phyloP scores from a whole-genome alignment of 2,888 invertebrate species.

The Spodoptera littoralis region DNA sequence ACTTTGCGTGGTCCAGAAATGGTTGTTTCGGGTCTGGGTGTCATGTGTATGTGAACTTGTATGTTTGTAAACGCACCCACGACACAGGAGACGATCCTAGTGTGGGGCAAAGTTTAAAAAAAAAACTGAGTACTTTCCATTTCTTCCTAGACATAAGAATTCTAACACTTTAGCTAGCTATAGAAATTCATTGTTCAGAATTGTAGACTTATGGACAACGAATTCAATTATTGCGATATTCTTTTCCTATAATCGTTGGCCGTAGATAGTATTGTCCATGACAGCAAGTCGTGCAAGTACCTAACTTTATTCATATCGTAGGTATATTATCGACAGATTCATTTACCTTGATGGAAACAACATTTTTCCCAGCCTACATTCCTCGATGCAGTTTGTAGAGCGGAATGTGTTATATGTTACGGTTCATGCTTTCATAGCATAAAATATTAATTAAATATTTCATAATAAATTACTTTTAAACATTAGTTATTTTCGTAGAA shows the following conservation, averaged over 20 bases:
- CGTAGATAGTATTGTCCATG: conserved; percentile 33
- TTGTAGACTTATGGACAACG: conserved; percentile 1
- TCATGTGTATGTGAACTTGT: too few species aligned
- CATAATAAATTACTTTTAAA: conserved; percentile 9
- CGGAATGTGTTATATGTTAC: conserved; percentile 54
- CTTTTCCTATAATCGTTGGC: conserved; percentile 31
- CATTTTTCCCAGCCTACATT: conserved; percentile 54
- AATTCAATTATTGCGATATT: conserved; percentile 13
- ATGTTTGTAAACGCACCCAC: too few species aligned
- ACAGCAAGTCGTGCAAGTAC: conserved; percentile 31
- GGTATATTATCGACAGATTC: conserved; percentile 47
- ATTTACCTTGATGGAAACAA: conserved; percentile 56
- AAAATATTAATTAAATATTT: conserved; percentile 21
- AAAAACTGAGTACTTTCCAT: conserved; percentile 2
- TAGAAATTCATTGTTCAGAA: too few species aligned
- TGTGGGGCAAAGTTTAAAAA: too few species aligned
- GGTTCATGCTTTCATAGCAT: conserved; percentile 50
- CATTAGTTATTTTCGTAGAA: neutral
- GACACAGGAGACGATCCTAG: too few species aligned
- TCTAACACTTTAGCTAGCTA: neutral
- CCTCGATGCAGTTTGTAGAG: conserved; percentile 49
- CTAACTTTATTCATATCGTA: conserved; percentile 41
- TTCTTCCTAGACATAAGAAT: neutral
- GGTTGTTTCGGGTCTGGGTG: too few species aligned
- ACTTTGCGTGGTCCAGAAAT: too few species aligned